Evolutionary conservation across 2,888 invertebrate species (phyloP).

Genomic region (Sarcophaga subvicina): DNA sequence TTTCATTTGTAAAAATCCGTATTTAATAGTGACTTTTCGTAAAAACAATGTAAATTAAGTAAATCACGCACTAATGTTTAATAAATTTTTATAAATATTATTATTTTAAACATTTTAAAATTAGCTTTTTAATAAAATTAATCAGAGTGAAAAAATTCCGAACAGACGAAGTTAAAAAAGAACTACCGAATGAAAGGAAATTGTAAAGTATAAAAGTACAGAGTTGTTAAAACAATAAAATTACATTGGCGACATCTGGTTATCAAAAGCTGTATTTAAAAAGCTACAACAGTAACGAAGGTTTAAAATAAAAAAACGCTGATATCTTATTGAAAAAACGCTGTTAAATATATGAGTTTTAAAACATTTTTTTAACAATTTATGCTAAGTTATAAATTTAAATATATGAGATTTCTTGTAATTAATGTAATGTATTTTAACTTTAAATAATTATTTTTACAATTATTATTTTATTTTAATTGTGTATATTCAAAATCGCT

Average conservation of each 20-base stretch:
- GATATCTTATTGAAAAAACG: too few species aligned
- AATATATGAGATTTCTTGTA: too few species aligned
- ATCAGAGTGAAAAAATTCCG: conserved; percentile 56
- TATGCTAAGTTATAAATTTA: too few species aligned
- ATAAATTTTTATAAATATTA: conserved; percentile 23
- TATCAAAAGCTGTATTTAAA: neutral
- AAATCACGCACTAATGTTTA: conserved; percentile 10
- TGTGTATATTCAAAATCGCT: too few species aligned
- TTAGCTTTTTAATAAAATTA: conserved; percentile 45
- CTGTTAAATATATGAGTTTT: too few species aligned
- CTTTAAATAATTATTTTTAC: too few species aligned
- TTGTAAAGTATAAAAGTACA: conserved; percentile 9
- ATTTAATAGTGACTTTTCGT: neutral
- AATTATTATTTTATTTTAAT: too few species aligned
- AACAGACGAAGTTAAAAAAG: conserved; percentile 61
- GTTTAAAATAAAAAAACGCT: too few species aligned
- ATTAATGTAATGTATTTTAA: too few species aligned
- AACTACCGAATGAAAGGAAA: conserved; percentile 60
- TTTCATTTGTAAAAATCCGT: conserved; percentile 12
- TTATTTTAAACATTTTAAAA: conserved; percentile 52
- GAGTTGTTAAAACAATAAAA: conserved; percentile 7
- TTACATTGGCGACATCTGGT: neutral
- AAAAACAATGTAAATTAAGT: conserved; percentile 8
- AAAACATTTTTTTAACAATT: too few species aligned
- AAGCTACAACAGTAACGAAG: neutral